Conservation (phyloP, 2,797 vertebrate genomes). For the Lacerta viridis region DNA sequence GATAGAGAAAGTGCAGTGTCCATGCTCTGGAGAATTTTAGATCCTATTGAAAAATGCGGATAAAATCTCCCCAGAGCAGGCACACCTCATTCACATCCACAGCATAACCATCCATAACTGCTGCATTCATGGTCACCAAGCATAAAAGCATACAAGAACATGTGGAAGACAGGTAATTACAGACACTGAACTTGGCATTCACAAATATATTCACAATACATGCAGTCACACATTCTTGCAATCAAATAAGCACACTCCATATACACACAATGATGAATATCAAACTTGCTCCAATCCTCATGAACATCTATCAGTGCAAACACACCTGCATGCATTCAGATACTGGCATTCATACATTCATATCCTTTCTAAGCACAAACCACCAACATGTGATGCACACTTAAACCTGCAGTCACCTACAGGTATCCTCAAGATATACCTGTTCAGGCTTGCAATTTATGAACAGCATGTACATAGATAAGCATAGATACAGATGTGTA, state of each 20-base stretch:
- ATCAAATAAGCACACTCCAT: not conserved
- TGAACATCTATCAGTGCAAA: not conserved
- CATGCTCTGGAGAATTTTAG: conserved; percentile 79
- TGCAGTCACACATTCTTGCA: not conserved
- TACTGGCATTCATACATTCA: not conserved
- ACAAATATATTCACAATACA: conserved; percentile 1
- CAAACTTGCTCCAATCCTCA: not conserved
- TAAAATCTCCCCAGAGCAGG: conserved; percentile 79
- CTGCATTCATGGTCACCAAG: conserved; percentile 42
- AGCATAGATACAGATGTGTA: too few species aligned
- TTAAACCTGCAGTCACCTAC: not conserved
- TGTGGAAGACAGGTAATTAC: conserved; percentile 21
- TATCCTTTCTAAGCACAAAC: not conserved
- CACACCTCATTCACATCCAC: conserved; percentile 52
- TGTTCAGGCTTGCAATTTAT: conserved; percentile 6
- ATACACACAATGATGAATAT: not conserved
- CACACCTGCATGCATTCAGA: not conserved
- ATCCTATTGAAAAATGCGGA: conserved; percentile 67
- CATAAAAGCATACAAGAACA: conserved; percentile 46
- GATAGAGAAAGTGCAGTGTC: conserved; percentile 47
- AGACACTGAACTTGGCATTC: not conserved
- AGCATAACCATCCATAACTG: conserved; percentile 28
- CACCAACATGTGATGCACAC: not conserved
- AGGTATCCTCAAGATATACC: conserved; percentile 48
- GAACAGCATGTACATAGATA: not conserved